Percentiles rank a stretch among this genome's conserved stretches.
phyloP scores from a whole-genome alignment of 2,888 invertebrate genomes.

The Epirrhoe alternata region DNA sequence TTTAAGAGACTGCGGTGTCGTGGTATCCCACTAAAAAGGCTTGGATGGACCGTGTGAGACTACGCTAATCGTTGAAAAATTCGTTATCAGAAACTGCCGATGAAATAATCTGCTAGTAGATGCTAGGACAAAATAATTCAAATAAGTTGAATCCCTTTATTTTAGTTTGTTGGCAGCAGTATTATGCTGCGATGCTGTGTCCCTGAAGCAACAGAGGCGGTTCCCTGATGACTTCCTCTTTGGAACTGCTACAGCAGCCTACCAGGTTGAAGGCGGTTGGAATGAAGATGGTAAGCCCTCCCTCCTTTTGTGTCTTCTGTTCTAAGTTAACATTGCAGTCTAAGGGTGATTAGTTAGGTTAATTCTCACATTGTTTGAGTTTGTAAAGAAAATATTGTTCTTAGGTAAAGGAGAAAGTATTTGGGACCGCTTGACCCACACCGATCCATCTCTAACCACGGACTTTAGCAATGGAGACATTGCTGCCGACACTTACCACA shows the following conservation, averaged over 20 bases:
- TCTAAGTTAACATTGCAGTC: no score
- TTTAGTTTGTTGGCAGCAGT: constrained; percentile 19
- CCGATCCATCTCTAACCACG: constrained; percentile 51
- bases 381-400: not conserved
- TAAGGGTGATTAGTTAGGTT: no score
- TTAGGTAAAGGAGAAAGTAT: constrained; percentile 65
- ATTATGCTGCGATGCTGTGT: constrained; percentile 37
- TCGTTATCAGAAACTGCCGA: no score
- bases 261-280: constrained; percentile 70
- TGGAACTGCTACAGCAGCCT: constrained; percentile 65
- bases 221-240: constrained; percentile 68
- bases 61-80: no score
- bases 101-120: no score
- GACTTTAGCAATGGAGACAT: constrained; percentile 83
- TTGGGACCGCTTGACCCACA: constrained; percentile 66
- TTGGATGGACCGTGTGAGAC: no score
- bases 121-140: no score
- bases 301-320: no score
- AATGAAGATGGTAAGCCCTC: constrained; percentile 59
- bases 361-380: no score
- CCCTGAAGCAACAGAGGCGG: constrained; percentile 43
- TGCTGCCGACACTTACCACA: constrained; percentile 85
- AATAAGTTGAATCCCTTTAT: not conserved
- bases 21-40: no score
- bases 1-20: no score